Conservation (phyloP, 2,797 vertebrate species). For the Pangasius macronema region DNA sequence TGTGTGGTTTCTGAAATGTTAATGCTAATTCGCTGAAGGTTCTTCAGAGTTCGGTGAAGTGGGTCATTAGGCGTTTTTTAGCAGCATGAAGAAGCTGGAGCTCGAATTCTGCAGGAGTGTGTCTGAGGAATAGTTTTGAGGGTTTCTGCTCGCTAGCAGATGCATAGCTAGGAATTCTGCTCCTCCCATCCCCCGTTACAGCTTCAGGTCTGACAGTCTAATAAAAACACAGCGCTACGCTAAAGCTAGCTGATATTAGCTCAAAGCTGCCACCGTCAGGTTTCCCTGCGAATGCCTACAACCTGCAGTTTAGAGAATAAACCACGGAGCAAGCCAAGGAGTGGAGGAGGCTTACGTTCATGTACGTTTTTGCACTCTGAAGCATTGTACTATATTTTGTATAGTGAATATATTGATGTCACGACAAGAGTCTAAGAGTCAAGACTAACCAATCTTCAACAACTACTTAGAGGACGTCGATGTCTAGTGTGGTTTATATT, state of each 20-base stretch:
- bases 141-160: not conserved
- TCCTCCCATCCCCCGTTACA: not conserved
- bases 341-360: not conserved
- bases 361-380: not conserved
- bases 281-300: not conserved
- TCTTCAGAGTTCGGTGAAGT: not conserved
- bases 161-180: not conserved
- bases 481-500: not conserved
- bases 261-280: too few species aligned
- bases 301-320: not conserved
- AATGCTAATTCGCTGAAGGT: not conserved
- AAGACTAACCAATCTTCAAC: too few species aligned
- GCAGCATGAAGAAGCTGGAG: not conserved
- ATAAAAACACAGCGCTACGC: not conserved
- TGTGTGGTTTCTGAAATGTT: not conserved
- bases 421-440: too few species aligned
- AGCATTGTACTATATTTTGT: not conserved
- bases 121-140: not conserved
- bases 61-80: not conserved
- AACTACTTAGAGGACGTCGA: too few species aligned
- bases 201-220: not conserved
- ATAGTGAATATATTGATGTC: too few species aligned
- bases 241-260: not conserved
- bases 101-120: not conserved
- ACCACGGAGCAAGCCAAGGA: not conserved